These are phyloP conservation scores for Stenchaetothrips biformis DNA, from an alignment of 2,888 invertebrate genomes.

Conservation along the genomic window DNA sequence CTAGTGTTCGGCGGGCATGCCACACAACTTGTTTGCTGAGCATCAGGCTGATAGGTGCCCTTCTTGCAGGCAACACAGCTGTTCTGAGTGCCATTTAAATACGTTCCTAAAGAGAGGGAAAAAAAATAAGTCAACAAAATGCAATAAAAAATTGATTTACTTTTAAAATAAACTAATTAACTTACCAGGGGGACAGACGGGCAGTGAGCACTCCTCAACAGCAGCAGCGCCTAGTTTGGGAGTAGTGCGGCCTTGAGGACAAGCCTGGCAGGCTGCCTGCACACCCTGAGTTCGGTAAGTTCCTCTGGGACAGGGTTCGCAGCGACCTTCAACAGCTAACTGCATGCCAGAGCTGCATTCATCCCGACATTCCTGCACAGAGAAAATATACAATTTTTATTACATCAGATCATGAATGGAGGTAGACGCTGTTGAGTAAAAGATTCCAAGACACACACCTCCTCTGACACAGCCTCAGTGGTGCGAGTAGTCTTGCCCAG, in stretches of 20 bases:
- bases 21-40: slow-evolving; percentile 80
- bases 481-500: slow-evolving; percentile 88
- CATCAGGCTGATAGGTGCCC: slow-evolving; percentile 84
- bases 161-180: neutral
- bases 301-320: slow-evolving; percentile 87
- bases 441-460: slow-evolving; percentile 42
- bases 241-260: slow-evolving; percentile 87
- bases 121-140: slow-evolving; percentile 26
- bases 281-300: slow-evolving; percentile 81
- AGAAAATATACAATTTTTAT: slow-evolving; percentile 9
- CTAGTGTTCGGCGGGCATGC: slow-evolving; percentile 88
- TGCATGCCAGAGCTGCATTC: slow-evolving; percentile 85
- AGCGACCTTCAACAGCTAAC: slow-evolving; percentile 79
- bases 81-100: slow-evolving; percentile 79
- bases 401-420: neutral
- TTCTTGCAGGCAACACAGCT: slow-evolving; percentile 82
- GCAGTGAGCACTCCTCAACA: slow-evolving; percentile 86
- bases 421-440: neutral
- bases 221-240: slow-evolving; percentile 76
- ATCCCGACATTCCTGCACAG: slow-evolving; percentile 68
- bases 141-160: neutral
- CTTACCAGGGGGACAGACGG: slow-evolving; percentile 71
- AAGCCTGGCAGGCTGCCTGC: slow-evolving; percentile 80
- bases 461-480: slow-evolving; percentile 78
- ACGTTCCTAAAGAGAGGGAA: slow-evolving; percentile 57